Evolutionary conservation across 2,888 invertebrate species (phyloP).

Genomic region (Caenorhabditis sp.): DNA sequence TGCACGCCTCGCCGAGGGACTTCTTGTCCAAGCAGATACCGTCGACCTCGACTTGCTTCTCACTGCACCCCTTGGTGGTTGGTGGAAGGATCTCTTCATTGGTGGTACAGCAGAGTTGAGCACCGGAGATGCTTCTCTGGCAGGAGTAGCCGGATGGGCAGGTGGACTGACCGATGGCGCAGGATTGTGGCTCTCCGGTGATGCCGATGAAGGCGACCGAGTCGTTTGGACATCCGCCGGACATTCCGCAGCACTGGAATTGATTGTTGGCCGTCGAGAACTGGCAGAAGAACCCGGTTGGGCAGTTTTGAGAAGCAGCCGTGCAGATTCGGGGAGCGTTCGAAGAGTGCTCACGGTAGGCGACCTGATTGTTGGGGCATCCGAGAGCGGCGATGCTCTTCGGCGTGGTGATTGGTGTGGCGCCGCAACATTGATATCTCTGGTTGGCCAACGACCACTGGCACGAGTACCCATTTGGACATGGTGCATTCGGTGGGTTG

Average conservation of each 20-base stretch:
- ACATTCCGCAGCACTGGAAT: conserved; percentile 82
- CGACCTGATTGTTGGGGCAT: conserved; percentile 82
- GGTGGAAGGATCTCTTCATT: conserved; percentile 64
- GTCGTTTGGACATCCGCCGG: conserved; percentile 82
- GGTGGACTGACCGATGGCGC: conserved; percentile 80
- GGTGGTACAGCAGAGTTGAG: conserved; percentile 82
- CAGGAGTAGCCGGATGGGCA: conserved; percentile 82
- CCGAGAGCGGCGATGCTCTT: conserved; percentile 81
- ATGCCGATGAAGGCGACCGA: conserved; percentile 82
- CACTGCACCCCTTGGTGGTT: conserved; percentile 74
- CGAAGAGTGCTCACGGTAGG: conserved; percentile 77
- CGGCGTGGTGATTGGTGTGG: conserved; percentile 81
- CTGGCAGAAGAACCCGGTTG: conserved; percentile 82
- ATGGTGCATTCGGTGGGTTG: conserved; percentile 79
- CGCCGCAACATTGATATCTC: conserved; percentile 81
- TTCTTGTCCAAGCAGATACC: conserved; percentile 80
- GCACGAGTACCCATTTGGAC: conserved; percentile 80
- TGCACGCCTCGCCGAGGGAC: conserved; percentile 75
- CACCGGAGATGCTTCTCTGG: conserved; percentile 79
- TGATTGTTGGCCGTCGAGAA: conserved; percentile 80
- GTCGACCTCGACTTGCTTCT: conserved; percentile 80
- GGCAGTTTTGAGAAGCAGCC: conserved; percentile 80
- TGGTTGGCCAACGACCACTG: conserved; percentile 83
- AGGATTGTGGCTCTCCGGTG: conserved; percentile 82
- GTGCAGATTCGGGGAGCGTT: conserved; percentile 79